Base-by-base conservation (phyloP, 2,888 invertebrate species). In the Napeogenes inachia region DNA sequence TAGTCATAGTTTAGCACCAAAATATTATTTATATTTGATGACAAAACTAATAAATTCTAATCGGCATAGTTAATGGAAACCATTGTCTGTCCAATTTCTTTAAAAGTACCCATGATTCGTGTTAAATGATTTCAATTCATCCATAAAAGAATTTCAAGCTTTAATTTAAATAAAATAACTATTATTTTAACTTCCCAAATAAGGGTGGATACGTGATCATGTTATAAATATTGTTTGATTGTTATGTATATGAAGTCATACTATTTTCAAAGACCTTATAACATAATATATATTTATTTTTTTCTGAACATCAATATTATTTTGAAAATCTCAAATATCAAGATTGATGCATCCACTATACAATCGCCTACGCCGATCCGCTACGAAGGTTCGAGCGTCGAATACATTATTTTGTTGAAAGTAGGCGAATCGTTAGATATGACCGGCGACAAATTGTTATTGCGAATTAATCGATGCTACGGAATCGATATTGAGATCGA, bases 381-480 rank as follows among this genome's bases (percentile, higher is more conserved):
- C 77, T 78, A 81, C 85, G 87, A 83, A 86, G 84, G 83, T 78
- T 78, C 80, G 76, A 78, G 76, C 74, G 70, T 73, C 80, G 89
- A 85, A 87, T 89, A 87, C 80, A 87, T 87, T 87, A 86, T 81
- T 78, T 81, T 79, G 78, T 76, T 78, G 75, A 78, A 86, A 85
- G 87, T 87, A 87, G 87, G 87, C 85, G 86, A 81, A 73, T 76
- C 76, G 69, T 79, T 81, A 80, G 81, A 81, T 85, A 84, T 83
- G 81, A 84, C 73, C 78, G 82, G 82, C 86, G 88, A 89, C 89
- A 89, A 89, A 88, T 87, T 83, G 85, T 83, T 87, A 87, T 87
- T 82, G 85, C 84, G 74, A 79, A 85, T 82, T 88, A 87, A 88
- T 89, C 85, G 84, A 85, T 84, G 73, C 74, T 66, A 67, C 68